Percentiles rank a stretch among this genome's conserved stretches.
phyloP scores from a whole-genome alignment of 1,140 invertebrate species.

The Aradophagus sp. region DNA sequence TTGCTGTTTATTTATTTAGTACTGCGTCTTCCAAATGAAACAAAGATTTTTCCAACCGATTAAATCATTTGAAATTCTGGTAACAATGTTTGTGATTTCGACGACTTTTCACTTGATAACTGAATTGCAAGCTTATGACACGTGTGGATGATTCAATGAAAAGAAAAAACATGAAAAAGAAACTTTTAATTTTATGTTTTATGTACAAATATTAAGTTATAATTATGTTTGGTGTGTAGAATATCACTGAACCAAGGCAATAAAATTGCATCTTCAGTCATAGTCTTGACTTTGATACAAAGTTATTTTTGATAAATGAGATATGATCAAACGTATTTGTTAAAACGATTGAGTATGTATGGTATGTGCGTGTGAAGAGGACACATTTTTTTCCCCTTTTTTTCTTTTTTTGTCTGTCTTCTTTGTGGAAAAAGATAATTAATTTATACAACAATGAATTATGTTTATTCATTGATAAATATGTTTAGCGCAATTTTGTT shows the following conservation, averaged over 20 bases:
- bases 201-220: conserved; percentile 54
- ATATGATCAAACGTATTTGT: conserved; percentile 45
- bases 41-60: background rate
- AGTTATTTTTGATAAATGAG: conserved; percentile 57
- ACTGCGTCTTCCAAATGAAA: conserved; percentile 30
- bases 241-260: conserved; percentile 47
- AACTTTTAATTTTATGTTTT: conserved; percentile 39
- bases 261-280: conserved; percentile 60
- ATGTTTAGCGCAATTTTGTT: conserved; percentile 63
- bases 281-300: conserved; percentile 52
- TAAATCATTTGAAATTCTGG: no score
- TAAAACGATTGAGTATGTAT: conserved; percentile 45
- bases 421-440: conserved; percentile 21
- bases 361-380: conserved; percentile 28
- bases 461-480: conserved; percentile 23
- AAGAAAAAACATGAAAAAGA: conserved; percentile 11
- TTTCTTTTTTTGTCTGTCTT: no score
- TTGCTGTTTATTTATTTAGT: background rate
- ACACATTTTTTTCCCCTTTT: conserved; percentile 17
- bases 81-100: conserved; percentile 18
- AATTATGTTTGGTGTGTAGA: conserved; percentile 54
- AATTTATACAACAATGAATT: conserved; percentile 30
- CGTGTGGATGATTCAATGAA: conserved; percentile 38
- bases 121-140: conserved; percentile 22
- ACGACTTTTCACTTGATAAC: conserved; percentile 18